These are phyloP conservation scores for Zygothrica quintamaculata DNA, from an alignment of 2,888 invertebrate species.

Conservation along the genomic window DNA sequence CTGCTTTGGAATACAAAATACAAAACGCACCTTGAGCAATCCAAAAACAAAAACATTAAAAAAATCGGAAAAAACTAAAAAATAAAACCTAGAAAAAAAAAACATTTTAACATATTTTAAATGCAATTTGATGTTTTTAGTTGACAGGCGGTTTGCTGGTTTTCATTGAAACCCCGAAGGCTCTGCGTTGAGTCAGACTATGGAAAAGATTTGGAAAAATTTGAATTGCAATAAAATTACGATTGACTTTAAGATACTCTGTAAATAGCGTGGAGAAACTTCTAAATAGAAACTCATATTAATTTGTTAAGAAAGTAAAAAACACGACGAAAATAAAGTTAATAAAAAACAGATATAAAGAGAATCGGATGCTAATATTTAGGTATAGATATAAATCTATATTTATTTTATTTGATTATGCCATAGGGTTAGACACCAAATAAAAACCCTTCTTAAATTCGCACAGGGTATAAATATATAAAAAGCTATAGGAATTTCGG, in stretches of 20 bases:
- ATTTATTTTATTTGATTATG: no score
- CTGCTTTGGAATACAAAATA: conserved; percentile 36
- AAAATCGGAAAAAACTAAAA: conserved; percentile 6
- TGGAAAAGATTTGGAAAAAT: conserved; percentile 17
- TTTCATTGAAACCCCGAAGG: conserved; percentile 35
- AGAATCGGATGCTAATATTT: no score
- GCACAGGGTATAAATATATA: no score
- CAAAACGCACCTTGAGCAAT: conserved; percentile 45
- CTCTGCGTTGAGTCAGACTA: conserved; percentile 49
- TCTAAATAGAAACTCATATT: no score
- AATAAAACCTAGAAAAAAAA: conserved; percentile 12
- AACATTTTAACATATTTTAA: conserved; percentile 40
- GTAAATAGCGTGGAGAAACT: no score
- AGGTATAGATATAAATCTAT: no score
- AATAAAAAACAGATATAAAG: no score
- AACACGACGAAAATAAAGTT: no score
- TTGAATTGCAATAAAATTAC: conserved; percentile 10
- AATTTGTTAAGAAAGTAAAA: no score
- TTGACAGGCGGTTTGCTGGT: conserved; percentile 21
- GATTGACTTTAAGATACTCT: background rate
- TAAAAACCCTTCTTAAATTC: no score
- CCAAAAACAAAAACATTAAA: conserved; percentile 31
- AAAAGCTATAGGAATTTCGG: no score
- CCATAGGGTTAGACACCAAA: no score
- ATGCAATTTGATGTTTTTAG: conserved; percentile 36